phyloP scores from a whole-genome alignment of 2,113 vertebrate species.

The Perca fluviatilis region DNA sequence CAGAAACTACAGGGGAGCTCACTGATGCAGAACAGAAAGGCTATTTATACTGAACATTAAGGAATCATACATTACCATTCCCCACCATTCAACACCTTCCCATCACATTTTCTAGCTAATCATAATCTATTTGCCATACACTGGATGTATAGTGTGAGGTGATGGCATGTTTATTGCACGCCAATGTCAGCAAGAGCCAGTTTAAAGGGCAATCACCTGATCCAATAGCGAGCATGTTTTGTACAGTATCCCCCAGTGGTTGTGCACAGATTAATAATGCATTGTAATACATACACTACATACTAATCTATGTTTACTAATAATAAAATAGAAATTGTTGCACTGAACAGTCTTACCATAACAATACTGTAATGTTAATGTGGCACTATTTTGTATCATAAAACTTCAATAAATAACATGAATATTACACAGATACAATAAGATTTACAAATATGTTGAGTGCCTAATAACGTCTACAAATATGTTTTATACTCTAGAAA shows the following conservation, averaged over 20 bases:
- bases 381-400: slow-evolving; percentile 8
- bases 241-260: not conserved
- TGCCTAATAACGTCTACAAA: not conserved
- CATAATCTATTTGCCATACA: slow-evolving; percentile 4
- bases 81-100: slow-evolving; percentile 67
- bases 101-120: slow-evolving; percentile 31
- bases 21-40: slow-evolving; percentile 58
- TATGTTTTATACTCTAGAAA: not conserved
- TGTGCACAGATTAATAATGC: not conserved
- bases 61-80: slow-evolving; percentile 72
- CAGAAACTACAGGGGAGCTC: slow-evolving; percentile 51
- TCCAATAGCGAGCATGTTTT: not conserved
- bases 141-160: not conserved
- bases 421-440: not conserved
- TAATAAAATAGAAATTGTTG: not conserved
- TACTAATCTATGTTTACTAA: not conserved
- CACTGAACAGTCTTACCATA: not conserved
- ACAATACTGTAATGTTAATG: not conserved
- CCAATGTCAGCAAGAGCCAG: slow-evolving; percentile 36
- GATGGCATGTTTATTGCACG: slow-evolving; percentile 17
- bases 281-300: not conserved
- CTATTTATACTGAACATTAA: slow-evolving; percentile 75
- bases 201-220: slow-evolving; percentile 10
- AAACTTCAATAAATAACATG: not conserved
- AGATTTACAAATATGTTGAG: not conserved